Evolutionary conservation across 2,797 vertebrate species (phyloP), one percentile per base, ranked within the genome.

Genomic region (Megalops cyprinoides): DNA sequence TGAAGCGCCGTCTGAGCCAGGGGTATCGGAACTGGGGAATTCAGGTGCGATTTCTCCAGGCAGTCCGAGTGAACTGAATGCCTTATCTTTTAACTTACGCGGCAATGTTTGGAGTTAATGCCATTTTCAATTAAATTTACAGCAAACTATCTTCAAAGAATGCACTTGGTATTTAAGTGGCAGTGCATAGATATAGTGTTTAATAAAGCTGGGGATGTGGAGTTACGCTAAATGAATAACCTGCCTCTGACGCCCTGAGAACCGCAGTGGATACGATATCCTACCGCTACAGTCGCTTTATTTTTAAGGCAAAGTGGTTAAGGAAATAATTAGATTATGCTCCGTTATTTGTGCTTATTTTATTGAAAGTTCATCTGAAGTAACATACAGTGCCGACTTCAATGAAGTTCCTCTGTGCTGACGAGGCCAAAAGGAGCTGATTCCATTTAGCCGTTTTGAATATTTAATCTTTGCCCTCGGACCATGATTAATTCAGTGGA

Each of bases 1-100:
- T 74, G 69, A 82, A 81, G 44, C 56, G 28, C 69, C 39, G 62
- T 77, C 79, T 85, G 82, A 85, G 74, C 84, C 79, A 58, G 78
- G 46, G 23, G 12, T 31, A 56, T 53, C 69, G 31, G 49, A 79
- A 83, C 65, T 34, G 9, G 67, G 3, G 18, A 48, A 62, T 60
- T 78, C 28, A 69, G 60, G 37, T 75, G 71, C 46, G 55, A 62
- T 23, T 67, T 77, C 78, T 78, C n/a, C 51, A 79, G 81, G 71
- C 46, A 14, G 46, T 62, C 69, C 49, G 8, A 34, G 46, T 67
- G 71, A 79, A 62, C 75, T 10, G 53, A 79, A 83, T 42, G 62
- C 60, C 71, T 25, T 65, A 80, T 83, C 31, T 62, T 46, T 49
- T 48, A 49, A 25, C 12, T 20, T n/a, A 60, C 9, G 67, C 75